Conservation (phyloP, 64 coral and sea anemone species). For the Orbicella faveolata region DNA sequence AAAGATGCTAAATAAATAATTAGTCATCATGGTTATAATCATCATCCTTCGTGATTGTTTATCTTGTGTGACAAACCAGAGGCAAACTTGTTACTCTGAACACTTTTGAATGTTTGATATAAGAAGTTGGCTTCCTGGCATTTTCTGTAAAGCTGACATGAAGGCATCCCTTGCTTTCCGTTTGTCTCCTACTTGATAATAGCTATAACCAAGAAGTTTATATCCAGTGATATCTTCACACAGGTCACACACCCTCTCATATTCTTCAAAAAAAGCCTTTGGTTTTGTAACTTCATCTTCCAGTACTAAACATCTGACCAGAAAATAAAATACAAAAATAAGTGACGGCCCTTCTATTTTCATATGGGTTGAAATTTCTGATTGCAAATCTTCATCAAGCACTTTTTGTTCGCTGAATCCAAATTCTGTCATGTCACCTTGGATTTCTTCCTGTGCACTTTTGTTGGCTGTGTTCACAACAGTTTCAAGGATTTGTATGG, state of each 20-base stretch:
- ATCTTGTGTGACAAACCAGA: slow-evolving; percentile 13
- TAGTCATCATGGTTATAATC: background rate
- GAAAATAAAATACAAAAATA: slow-evolving; percentile 42
- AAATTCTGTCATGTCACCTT: slow-evolving; percentile 45
- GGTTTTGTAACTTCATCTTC: slow-evolving; percentile 30
- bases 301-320: slow-evolving; percentile 42
- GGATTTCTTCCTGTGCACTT: slow-evolving; percentile 47
- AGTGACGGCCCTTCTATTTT: slow-evolving; percentile 51
- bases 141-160: slow-evolving; percentile 47
- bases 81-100: slow-evolving; percentile 31
- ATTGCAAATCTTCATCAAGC: slow-evolving; percentile 53
- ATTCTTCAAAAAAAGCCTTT: slow-evolving; percentile 25
- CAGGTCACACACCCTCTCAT: slow-evolving; percentile 48
- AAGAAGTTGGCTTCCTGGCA: slow-evolving; percentile 53
- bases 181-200: slow-evolving; percentile 50
- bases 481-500: slow-evolving; percentile 48
- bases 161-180: slow-evolving; percentile 41
- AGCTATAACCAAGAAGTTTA: slow-evolving; percentile 60
- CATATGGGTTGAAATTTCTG: slow-evolving; percentile 52
- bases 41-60: slow-evolving; percentile 6
- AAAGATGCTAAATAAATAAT: slow-evolving; percentile 13
- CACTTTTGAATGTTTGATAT: slow-evolving; percentile 54
- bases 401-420: slow-evolving; percentile 47
- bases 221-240: slow-evolving; percentile 55
- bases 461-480: slow-evolving; percentile 14